Percentiles rank a stretch among this genome's conserved stretches.
Conservation (phyloP, 2,797 vertebrate genomes). For the Pseudomugil gertrudae region DNA sequence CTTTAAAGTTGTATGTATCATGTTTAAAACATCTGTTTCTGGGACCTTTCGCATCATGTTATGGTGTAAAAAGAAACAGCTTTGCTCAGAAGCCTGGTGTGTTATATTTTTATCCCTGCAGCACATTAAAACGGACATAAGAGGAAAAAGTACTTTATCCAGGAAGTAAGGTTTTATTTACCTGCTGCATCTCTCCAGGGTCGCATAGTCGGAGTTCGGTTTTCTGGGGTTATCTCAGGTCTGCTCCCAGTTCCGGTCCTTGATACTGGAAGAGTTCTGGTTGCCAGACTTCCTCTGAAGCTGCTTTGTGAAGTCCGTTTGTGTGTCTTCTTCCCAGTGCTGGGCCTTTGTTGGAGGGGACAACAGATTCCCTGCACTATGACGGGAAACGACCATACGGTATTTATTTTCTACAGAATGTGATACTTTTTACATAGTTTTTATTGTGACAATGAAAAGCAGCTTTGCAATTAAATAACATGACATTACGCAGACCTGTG, state of each 20-base stretch:
- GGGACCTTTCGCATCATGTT: too few relatives aligned
- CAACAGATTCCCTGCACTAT: constrained; percentile 65
- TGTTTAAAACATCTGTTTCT: too few relatives aligned
- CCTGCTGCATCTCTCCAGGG: constrained; percentile 22
- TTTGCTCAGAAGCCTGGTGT: too few relatives aligned
- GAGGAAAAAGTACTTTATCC: too few relatives aligned
- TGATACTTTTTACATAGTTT: neutral
- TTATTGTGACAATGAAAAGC: fast-evolving
- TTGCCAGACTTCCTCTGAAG: constrained; percentile 22
- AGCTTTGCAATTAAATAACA: too few relatives aligned
- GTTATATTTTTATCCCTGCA: too few relatives aligned
- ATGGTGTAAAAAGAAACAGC: too few relatives aligned
- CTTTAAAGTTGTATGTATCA: too few relatives aligned
- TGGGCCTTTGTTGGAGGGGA: constrained; percentile 64
- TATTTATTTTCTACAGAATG: fast-evolving
- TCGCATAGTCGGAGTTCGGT: neutral
- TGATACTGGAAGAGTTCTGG: neutral
- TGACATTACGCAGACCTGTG: too few relatives aligned
- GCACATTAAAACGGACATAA: too few relatives aligned
- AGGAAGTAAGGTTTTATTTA: constrained; percentile 29
- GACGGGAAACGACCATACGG: neutral
- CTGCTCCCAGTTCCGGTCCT: constrained; percentile 9
- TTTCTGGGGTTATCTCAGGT: constrained; percentile 4
- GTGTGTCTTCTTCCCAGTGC: constrained; percentile 18
- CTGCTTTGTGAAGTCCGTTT: constrained; percentile 26